Evolutionary conservation across 64 coral and sea anemone genomes (phyloP).

Genomic region (Orbicella faveolata): DNA sequence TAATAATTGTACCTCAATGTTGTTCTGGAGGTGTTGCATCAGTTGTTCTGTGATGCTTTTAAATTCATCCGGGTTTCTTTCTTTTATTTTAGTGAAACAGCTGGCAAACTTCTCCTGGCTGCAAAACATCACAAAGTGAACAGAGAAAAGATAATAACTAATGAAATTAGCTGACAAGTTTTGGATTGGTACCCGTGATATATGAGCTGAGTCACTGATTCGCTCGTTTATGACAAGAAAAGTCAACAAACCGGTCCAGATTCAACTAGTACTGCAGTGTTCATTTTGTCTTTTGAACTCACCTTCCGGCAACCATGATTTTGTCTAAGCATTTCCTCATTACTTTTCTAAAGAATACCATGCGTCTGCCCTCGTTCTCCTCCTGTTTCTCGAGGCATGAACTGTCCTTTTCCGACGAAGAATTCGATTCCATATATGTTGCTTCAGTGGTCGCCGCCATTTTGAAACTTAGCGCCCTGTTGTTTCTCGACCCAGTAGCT

Average conservation of each 20-base stretch:
- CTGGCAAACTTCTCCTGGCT: constrained; percentile 78
- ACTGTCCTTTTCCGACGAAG: not conserved
- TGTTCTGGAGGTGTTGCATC: constrained; percentile 67
- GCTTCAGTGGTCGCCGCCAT: constrained; percentile 60
- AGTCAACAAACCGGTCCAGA: too few species aligned
- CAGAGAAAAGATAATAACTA: too few species aligned
- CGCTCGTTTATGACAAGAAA: too few species aligned
- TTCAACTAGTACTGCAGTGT: not conserved
- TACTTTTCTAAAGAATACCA: constrained; percentile 60
- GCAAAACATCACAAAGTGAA: not conserved
- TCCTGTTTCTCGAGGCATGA: constrained; percentile 8
- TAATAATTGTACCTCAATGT: constrained; percentile 69
- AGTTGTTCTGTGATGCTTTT: constrained; percentile 78
- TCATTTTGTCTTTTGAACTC: not conserved
- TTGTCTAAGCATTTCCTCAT: constrained; percentile 80
- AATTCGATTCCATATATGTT: constrained; percentile 4
- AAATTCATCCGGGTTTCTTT: constrained; percentile 73
- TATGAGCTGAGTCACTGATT: too few species aligned
- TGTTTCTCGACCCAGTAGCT: constrained; percentile 18
- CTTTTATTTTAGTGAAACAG: constrained; percentile 56
- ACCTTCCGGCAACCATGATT: constrained; percentile 89
- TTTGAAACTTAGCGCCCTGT: constrained; percentile 57
- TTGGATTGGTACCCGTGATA: too few species aligned
- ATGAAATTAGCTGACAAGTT: too few species aligned
- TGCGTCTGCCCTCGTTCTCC: constrained; percentile 51